Percentiles rank a stretch among this genome's conserved stretches.
These are phyloP conservation scores for Euproctis similis DNA, from an alignment of 2,888 invertebrate genomes.

Conservation along the genomic window DNA sequence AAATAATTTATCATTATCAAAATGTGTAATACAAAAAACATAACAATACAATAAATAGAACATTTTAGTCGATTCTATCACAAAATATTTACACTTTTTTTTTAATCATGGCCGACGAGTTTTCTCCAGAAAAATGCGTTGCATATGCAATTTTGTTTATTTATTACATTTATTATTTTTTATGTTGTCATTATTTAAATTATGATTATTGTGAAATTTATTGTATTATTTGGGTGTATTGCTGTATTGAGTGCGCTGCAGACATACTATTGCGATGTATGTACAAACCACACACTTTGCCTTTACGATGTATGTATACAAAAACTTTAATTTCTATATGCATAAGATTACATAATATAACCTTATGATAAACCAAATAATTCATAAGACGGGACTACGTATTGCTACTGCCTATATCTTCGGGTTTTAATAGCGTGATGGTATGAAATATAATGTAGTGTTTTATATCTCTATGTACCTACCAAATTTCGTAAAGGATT, in stretches of 20 bases:
- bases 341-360: too few relatives aligned
- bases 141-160: too few relatives aligned
- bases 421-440: too few relatives aligned
- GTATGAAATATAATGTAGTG: too few relatives aligned
- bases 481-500: too few relatives aligned
- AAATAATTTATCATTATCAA: slow-evolving; percentile 37
- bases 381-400: too few relatives aligned
- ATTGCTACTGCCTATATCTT: too few relatives aligned
- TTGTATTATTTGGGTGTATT: slow-evolving; percentile 39
- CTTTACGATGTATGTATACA: slow-evolving; percentile 41
- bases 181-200: slow-evolving; percentile 31
- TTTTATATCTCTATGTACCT: too few relatives aligned
- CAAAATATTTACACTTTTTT: too few relatives aligned
- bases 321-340: not conserved
- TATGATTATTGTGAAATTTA: slow-evolving; percentile 54
- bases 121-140: too few relatives aligned
- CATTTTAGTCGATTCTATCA: slow-evolving; percentile 49
- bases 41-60: slow-evolving; percentile 46
- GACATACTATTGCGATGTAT: slow-evolving; percentile 46
- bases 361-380: too few relatives aligned
- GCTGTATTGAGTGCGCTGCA: slow-evolving; percentile 19
- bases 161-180: slow-evolving; percentile 1
- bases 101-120: too few relatives aligned
- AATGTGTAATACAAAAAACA: slow-evolving; percentile 55
- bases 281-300: slow-evolving; percentile 52